phyloP scores from a whole-genome alignment of 2,888 invertebrate species.

The Nomada fabriciana region DNA sequence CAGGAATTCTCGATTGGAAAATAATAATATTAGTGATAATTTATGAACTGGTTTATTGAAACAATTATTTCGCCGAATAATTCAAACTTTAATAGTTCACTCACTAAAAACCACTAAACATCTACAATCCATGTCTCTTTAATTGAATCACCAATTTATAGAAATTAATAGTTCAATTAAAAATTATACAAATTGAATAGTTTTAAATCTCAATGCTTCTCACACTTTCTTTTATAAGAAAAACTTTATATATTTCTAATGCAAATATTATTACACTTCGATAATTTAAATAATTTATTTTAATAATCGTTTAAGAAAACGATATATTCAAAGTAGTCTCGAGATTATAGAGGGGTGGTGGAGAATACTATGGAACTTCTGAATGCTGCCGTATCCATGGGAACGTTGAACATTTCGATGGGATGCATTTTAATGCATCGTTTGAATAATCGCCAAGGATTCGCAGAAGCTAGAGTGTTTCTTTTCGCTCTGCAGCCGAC shows the following conservation, averaged over 20 bases:
- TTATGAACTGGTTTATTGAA: too few relatives aligned
- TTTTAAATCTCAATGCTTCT: not conserved
- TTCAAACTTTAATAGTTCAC: too few relatives aligned
- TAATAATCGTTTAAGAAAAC: not conserved
- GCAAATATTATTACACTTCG: not conserved
- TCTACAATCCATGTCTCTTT: too few relatives aligned
- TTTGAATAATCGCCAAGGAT: conserved; percentile 69
- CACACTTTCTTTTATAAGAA: not conserved
- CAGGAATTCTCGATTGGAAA: not conserved
- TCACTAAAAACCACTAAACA: too few relatives aligned
- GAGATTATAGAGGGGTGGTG: not conserved
- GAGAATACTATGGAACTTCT: conserved; percentile 16
- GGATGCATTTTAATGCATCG: conserved; percentile 66
- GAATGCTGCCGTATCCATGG: conserved; percentile 42
- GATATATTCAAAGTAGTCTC: not conserved
- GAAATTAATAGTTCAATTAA: too few relatives aligned
- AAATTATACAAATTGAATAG: too few relatives aligned
- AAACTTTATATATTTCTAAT: not conserved
- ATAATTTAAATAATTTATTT: not conserved
- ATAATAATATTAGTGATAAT: too few relatives aligned
- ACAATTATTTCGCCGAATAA: too few relatives aligned
- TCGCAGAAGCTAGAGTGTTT: conserved; percentile 47
- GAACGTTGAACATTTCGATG: conserved; percentile 65
- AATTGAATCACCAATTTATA: too few relatives aligned
- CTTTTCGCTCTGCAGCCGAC: conserved; percentile 28